phyloP scores from a whole-genome alignment of 2,113 vertebrate species.

The Saguinus imperator region DNA sequence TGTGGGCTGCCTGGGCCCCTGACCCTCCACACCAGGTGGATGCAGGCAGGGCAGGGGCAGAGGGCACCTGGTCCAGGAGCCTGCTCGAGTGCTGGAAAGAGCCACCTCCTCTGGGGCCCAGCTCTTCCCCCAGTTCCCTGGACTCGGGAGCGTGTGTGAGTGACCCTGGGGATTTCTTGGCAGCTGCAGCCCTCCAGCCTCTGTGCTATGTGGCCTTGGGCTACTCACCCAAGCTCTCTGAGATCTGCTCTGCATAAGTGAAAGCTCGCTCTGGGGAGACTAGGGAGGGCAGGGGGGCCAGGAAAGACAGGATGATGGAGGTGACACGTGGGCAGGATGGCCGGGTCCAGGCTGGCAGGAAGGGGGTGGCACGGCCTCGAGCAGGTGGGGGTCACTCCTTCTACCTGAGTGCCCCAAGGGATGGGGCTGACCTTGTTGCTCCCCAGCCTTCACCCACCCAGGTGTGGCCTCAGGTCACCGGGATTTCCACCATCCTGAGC shows the following conservation, averaged over 20 bases:
- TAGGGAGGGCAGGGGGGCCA: neutral
- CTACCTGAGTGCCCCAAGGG: rapidly evolving
- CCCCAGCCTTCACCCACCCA: too few relatives aligned
- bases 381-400: rapidly evolving
- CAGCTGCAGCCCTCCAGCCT: neutral
- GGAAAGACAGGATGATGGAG: neutral
- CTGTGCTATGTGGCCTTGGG: neutral
- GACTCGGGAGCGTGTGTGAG: neutral
- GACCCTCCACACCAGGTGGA: too few relatives aligned
- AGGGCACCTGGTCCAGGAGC: too few relatives aligned
- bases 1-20: too few relatives aligned
- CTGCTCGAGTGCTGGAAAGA: neutral
- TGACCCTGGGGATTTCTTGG: neutral
- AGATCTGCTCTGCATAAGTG: neutral
- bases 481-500: neutral
- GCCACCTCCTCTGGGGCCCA: neutral
- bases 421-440: neutral
- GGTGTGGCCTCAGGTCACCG: neutral
- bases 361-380: neutral
- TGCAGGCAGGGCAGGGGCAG: neutral
- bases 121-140: neutral
- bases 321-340: rapidly evolving
- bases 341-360: neutral
- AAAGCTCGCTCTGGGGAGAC: neutral
- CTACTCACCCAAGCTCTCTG: neutral